A percentile compares a stretch with the other conserved stretches of the same genome.
phyloP scores from a whole-genome alignment of 2,888 invertebrate species.

The Craniophora ligustri region DNA sequence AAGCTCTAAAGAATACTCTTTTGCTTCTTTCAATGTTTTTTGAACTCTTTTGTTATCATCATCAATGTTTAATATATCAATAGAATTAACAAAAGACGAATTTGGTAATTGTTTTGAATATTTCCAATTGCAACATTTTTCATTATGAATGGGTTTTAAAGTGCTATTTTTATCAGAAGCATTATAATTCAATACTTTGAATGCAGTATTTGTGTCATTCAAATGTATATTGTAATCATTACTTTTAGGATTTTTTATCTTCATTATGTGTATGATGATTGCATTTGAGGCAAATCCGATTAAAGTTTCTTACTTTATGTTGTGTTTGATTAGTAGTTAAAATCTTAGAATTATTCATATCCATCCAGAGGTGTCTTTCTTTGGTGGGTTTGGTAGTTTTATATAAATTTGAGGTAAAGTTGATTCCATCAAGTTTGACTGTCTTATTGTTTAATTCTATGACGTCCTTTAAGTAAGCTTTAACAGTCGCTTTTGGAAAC shows the following conservation, averaged over 20 bases:
- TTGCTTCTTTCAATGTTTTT: conserved; percentile 63
- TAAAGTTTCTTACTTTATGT: background rate
- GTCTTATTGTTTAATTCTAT: conserved; percentile 35
- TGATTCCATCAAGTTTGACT: conserved; percentile 12
- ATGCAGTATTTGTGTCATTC: conserved; percentile 3
- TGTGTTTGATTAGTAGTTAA: background rate
- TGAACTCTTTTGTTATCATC: conserved; percentile 57
- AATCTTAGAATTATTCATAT: background rate
- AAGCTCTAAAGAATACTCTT: conserved; percentile 61
- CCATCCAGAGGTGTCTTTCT: conserved; percentile 1
- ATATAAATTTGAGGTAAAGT: background rate
- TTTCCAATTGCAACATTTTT: background rate
- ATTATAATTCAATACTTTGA: conserved; percentile 10
- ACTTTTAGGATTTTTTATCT: too few species aligned
- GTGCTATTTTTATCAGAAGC: background rate
- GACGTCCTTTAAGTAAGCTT: conserved; percentile 43
- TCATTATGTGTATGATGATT: too few species aligned
- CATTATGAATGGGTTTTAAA: conserved; percentile 3
- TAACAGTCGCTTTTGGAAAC: conserved; percentile 40
- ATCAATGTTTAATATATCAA: conserved; percentile 14
- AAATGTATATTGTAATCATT: conserved; percentile 6
- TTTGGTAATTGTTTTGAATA: background rate
- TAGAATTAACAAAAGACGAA: background rate
- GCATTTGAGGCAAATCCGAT: too few species aligned
- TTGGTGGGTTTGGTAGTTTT: background rate